Percentiles rank a stretch among this genome's conserved stretches.
Conservation (phyloP, 2,113 vertebrate genomes). For the Corythoichthys intestinalis region DNA sequence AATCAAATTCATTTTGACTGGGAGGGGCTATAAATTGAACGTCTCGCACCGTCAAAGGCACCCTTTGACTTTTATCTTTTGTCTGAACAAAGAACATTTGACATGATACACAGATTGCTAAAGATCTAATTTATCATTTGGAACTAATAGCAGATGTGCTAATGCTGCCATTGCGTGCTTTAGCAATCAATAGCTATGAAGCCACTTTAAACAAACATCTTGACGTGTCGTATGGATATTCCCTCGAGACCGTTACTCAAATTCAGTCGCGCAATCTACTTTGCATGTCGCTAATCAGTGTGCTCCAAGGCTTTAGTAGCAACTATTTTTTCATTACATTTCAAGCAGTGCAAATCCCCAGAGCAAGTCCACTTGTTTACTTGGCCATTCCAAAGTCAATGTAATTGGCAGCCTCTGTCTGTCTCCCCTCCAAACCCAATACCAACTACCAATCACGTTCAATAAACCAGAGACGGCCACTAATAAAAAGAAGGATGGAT, state of each 20-base stretch:
- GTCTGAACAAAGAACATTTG: neutral
- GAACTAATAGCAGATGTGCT: neutral
- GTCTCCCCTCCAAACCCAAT: constrained; percentile 6
- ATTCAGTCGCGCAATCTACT: neutral
- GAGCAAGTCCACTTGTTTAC: constrained; percentile 44
- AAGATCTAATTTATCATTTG: neutral
- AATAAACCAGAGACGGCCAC: constrained; percentile 34
- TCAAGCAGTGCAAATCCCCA: neutral
- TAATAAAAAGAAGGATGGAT: constrained; percentile 54
- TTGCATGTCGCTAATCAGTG: neutral
- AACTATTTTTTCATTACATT: neutral
- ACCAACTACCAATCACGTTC: constrained; percentile 45
- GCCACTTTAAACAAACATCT: constrained; percentile 19
- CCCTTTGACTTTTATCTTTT: too few relatives aligned
- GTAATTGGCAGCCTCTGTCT: constrained; percentile 52
- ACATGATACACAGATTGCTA: neutral
- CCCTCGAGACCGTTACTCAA: constrained; percentile 5
- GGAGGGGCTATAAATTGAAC: too few relatives aligned
- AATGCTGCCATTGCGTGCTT: constrained; percentile 10
- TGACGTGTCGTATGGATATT: constrained; percentile 14
- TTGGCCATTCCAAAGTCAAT: constrained; percentile 47
- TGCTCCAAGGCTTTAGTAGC: neutral
- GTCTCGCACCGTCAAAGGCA: too few relatives aligned
- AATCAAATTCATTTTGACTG: too few relatives aligned
- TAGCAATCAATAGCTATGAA: constrained; percentile 25